Percentiles rank a stretch among this genome's conserved stretches.
Conservation (phyloP, 2,888 invertebrate genomes). For the Thecocarcelia acutangulata region DNA sequence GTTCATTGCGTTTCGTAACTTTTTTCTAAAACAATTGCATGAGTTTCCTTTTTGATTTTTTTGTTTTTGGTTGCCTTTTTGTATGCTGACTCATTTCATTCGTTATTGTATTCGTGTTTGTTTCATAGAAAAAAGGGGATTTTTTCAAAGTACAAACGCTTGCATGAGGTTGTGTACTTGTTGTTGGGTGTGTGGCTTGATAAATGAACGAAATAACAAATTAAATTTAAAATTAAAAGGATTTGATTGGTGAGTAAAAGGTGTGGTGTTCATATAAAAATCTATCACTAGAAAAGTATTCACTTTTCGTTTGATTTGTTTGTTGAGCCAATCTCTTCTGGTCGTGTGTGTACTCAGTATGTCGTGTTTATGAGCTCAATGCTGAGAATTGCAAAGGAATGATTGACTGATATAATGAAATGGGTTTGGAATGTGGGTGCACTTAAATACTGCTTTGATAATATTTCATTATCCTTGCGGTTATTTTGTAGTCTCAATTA, state of each 20-base stretch:
- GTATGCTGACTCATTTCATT: slow-evolving; percentile 2
- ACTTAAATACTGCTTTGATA: slow-evolving; percentile 4
- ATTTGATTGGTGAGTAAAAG: slow-evolving; percentile 32
- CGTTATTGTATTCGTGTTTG: slow-evolving; percentile 25
- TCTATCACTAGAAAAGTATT: background rate
- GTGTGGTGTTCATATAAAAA: slow-evolving; percentile 31
- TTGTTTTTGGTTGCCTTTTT: slow-evolving; percentile 28
- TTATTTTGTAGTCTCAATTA: slow-evolving; percentile 10
- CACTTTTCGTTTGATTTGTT: background rate
- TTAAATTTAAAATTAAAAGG: slow-evolving; percentile 47
- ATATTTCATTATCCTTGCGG: slow-evolving; percentile 3
- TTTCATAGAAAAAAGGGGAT: background rate
- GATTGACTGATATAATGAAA: background rate
- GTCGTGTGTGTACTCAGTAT: background rate
- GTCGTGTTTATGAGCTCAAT: slow-evolving; percentile 19
- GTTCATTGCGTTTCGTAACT: slow-evolving; percentile 50
- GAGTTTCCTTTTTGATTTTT: slow-evolving; percentile 34
- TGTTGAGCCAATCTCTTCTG: background rate
- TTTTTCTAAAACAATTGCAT: slow-evolving; percentile 30
- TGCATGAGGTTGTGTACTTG: background rate
- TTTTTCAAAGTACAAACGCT: no score
- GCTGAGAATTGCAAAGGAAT: slow-evolving; percentile 12
- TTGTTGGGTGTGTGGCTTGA: slow-evolving; percentile 1
- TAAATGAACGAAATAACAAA: slow-evolving; percentile 50
- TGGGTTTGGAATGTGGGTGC: slow-evolving; percentile 34